Evolutionary conservation across 2,113 vertebrate species (phyloP).

Genomic region (Pavo muticus): DNA sequence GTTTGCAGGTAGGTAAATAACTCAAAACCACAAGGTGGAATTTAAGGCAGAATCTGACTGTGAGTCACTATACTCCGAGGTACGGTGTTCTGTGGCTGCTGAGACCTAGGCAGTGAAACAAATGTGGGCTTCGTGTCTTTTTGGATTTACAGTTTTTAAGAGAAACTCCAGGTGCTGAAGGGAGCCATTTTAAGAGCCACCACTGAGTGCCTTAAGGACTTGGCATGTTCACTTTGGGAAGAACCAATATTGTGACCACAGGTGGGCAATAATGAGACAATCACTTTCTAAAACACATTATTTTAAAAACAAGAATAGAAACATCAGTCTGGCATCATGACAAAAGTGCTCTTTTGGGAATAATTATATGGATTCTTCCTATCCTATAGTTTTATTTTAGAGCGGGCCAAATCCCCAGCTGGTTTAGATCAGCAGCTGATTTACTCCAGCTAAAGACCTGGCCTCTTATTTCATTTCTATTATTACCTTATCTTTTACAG

Average conservation of each 20-base stretch:
- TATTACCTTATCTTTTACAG: slow-evolving; percentile 72
- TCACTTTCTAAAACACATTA: slow-evolving; percentile 62
- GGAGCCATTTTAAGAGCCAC: slow-evolving; percentile 45
- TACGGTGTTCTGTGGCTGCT: rapidly evolving
- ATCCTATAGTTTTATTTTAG: slow-evolving; percentile 65
- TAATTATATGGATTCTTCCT: slow-evolving; percentile 68
- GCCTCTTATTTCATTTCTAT: slow-evolving; percentile 66
- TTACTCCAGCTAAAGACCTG: slow-evolving; percentile 70
- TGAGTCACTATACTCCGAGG: background rate
- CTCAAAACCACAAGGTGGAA: background rate
- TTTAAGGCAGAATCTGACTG: background rate
- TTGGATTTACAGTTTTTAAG: slow-evolving; percentile 38
- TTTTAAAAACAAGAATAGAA: slow-evolving; percentile 72
- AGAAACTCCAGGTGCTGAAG: slow-evolving; percentile 58
- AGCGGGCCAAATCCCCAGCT: slow-evolving; percentile 70
- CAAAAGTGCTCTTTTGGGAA: slow-evolving; percentile 65
- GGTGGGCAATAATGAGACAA: slow-evolving; percentile 71
- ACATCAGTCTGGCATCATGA: slow-evolving; percentile 66
- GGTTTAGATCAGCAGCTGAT: slow-evolving; percentile 70
- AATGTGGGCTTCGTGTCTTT: background rate
- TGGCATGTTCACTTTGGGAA: slow-evolving; percentile 42
- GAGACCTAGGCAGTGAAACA: background rate
- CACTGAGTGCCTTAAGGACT: slow-evolving; percentile 43
- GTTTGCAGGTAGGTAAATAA: background rate
- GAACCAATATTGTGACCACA: slow-evolving; percentile 61